Evolutionary conservation across 2,797 vertebrate genomes (phyloP).

Genomic region (Anguilla megastoma): DNA sequence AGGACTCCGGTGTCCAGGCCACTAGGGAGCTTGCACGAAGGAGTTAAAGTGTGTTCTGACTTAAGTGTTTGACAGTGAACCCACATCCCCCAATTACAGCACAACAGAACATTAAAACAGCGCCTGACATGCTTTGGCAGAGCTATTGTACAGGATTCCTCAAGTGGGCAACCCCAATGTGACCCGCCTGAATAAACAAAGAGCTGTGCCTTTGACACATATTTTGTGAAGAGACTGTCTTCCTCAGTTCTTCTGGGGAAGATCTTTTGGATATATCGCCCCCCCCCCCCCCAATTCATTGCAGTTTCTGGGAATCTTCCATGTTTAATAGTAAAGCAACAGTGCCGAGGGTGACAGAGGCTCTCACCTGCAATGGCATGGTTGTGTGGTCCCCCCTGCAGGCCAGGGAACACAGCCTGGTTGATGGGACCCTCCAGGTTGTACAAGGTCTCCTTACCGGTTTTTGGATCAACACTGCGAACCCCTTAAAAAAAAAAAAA

Average conservation of each 20-base stretch:
- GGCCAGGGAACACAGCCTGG: slow-evolving; percentile 94
- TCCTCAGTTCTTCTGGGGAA: too few species aligned
- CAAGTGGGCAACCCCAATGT: background rate
- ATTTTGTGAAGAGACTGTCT: too few species aligned
- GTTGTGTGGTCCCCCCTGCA: slow-evolving; percentile 97
- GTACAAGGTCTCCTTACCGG: slow-evolving; percentile 84
- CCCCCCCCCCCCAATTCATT: too few species aligned
- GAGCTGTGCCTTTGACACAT: too few species aligned
- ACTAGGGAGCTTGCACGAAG: too few species aligned
- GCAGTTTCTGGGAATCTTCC: too few species aligned
- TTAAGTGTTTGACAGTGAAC: background rate
- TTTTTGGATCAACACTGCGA: slow-evolving; percentile 84
- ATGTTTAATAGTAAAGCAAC: background rate
- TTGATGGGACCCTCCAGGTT: slow-evolving; percentile 92
- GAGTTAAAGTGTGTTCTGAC: background rate
- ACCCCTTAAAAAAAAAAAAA: slow-evolving; percentile 69
- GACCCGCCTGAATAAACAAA: background rate
- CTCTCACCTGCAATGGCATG: slow-evolving; percentile 91
- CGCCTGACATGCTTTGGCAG: too few species aligned
- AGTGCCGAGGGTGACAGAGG: background rate
- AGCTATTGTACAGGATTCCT: background rate
- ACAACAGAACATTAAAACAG: background rate
- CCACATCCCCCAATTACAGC: background rate
- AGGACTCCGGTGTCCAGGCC: too few species aligned
- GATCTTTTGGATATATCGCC: too few species aligned